Conservation (phyloP, 2,888 invertebrate genomes). For the Baronia brevicornis region DNA sequence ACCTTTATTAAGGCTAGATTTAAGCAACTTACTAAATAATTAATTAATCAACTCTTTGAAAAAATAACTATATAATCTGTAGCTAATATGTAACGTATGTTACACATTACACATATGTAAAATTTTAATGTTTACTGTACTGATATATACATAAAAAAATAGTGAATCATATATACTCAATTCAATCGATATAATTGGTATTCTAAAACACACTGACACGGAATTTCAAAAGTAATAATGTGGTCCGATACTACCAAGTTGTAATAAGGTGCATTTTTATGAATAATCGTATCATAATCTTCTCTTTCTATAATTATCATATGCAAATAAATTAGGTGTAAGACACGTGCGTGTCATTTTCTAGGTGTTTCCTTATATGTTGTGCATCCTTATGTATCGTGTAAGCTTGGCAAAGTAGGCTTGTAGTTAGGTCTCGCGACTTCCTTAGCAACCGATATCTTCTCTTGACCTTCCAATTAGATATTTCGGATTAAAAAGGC, state of each 20-base stretch:
- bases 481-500: conserved; percentile 46
- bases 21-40: conserved; percentile 50
- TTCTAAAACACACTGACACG: conserved; percentile 28
- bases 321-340: conserved; percentile 56
- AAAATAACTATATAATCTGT: conserved; percentile 62
- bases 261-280: conserved; percentile 67
- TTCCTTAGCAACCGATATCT: conserved; percentile 67
- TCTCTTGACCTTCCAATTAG: conserved; percentile 69
- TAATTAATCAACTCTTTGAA: conserved; percentile 60
- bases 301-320: conserved; percentile 56
- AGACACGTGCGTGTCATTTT: conserved; percentile 58
- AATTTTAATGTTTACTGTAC: conserved; percentile 28
- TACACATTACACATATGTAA: conserved; percentile 48
- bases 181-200: conserved; percentile 22
- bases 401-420: conserved; percentile 65
- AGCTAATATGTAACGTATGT: conserved; percentile 47
- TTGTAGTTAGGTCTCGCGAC: conserved; percentile 69
- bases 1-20: conserved; percentile 50
- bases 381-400: conserved; percentile 65
- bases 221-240: conserved; percentile 49
- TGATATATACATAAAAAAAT: conserved; percentile 13
- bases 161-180: conserved; percentile 17
- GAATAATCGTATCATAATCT: conserved; percentile 67
- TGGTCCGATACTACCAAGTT: conserved; percentile 40
- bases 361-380: conserved; percentile 66